Percentiles rank a stretch among this genome's conserved stretches.
Conservation (phyloP, 1,140 invertebrate species). For the Cotesia typhae region DNA sequence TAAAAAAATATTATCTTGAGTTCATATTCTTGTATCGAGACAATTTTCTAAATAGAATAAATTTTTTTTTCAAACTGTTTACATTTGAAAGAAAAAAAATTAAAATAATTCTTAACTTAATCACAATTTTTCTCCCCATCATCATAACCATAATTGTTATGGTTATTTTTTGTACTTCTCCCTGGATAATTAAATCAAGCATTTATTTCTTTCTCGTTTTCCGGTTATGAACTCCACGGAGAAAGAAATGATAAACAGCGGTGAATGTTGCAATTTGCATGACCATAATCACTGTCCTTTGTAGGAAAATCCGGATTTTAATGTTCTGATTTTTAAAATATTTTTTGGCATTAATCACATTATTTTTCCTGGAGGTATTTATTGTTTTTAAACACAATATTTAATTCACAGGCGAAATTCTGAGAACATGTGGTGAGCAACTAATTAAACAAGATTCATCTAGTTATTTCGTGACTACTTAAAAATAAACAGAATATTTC, state of each 20-base stretch:
- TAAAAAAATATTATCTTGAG: too few species aligned
- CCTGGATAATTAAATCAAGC: constrained; percentile 20
- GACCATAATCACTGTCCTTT: constrained; percentile 18
- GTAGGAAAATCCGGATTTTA: background rate
- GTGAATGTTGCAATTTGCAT: constrained; percentile 19
- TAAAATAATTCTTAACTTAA: too few species aligned
- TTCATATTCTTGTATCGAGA: too few species aligned
- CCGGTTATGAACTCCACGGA: constrained; percentile 19
- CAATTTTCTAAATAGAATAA: too few species aligned
- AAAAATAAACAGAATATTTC: constrained; percentile 56
- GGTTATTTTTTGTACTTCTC: background rate
- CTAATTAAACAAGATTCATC: background rate
- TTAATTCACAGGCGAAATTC: background rate
- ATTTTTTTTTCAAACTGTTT: too few species aligned
- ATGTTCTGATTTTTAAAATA: background rate
- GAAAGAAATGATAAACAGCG: constrained; percentile 24
- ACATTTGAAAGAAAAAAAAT: too few species aligned
- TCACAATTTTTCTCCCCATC: too few species aligned
- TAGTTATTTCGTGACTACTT: constrained; percentile 43
- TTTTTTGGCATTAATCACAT: background rate
- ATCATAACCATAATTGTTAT: too few species aligned
- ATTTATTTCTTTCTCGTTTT: constrained; percentile 1
- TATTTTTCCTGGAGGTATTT: background rate
- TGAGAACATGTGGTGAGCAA: background rate
- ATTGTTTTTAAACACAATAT: background rate